Conservation (phyloP, 2,113 vertebrate genomes). For the Crotalus viridis region DNA sequence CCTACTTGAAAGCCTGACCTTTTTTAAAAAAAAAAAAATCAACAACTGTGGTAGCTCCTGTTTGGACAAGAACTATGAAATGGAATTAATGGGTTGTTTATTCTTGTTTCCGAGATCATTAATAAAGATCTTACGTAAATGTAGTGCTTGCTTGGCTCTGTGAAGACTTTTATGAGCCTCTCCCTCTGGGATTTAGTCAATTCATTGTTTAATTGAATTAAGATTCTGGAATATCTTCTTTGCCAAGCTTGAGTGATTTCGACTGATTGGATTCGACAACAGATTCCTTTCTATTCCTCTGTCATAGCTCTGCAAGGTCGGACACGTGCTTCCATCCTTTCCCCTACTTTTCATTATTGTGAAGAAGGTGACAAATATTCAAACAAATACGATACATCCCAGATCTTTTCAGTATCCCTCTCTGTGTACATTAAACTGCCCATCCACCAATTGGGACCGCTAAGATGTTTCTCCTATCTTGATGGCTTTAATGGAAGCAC, state of each 20-base stretch:
- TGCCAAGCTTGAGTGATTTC: conserved; percentile 39
- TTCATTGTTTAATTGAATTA: conserved; percentile 63
- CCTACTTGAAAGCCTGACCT: conserved; percentile 7
- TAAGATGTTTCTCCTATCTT: background rate
- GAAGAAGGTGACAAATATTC: background rate
- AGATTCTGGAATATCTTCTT: conserved; percentile 47
- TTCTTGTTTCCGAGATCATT: conserved; percentile 67
- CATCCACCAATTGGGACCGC: background rate
- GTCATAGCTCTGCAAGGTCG: background rate
- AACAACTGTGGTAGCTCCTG: conserved; percentile 58
- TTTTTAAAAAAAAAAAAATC: conserved; percentile 8
- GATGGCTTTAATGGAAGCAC: background rate
- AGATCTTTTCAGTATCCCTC: background rate
- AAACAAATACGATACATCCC: background rate
- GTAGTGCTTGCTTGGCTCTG: conserved; percentile 36
- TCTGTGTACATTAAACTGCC: background rate
- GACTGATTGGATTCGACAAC: conserved; percentile 45
- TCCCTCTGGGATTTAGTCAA: conserved; percentile 44
- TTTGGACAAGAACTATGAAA: conserved; percentile 50
- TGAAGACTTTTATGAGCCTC: conserved; percentile 49
- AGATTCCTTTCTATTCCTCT: conserved; percentile 26
- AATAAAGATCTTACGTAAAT: conserved; percentile 69
- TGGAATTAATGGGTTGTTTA: conserved; percentile 72
- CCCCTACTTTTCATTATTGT: background rate
- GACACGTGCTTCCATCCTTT: background rate